phyloP scores from a whole-genome alignment of 2,113 vertebrate genomes.

The Brachirus orientalis region DNA sequence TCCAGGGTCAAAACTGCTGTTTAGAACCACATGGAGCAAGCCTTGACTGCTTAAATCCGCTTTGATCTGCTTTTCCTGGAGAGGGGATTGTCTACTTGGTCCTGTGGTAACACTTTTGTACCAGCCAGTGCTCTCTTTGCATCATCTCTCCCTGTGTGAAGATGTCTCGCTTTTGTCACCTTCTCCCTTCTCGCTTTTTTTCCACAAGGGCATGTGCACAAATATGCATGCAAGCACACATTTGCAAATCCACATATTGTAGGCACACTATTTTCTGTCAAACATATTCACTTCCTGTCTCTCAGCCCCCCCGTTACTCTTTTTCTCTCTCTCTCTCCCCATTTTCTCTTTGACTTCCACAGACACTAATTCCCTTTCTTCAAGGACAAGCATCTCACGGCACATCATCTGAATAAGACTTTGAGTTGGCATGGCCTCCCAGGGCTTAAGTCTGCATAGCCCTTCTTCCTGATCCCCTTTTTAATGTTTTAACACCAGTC shows the following conservation, averaged over 20 bases:
- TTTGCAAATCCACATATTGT: slow-evolving; percentile 47
- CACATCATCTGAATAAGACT: slow-evolving; percentile 81
- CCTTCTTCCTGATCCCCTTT: slow-evolving; percentile 69
- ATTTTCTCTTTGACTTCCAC: slow-evolving; percentile 73
- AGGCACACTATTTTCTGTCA: slow-evolving; percentile 47
- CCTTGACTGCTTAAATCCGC: slow-evolving; percentile 78
- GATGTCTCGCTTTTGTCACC: slow-evolving; percentile 44
- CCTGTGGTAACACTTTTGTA: slow-evolving; percentile 73
- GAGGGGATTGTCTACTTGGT: slow-evolving; percentile 76
- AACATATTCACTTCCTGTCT: slow-evolving; percentile 44
- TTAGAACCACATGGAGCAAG: slow-evolving; percentile 72
- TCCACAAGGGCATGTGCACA: slow-evolving; percentile 36
- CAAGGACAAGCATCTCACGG: slow-evolving; percentile 79
- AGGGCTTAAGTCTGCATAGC: slow-evolving; percentile 72
- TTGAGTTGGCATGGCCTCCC: slow-evolving; percentile 72
- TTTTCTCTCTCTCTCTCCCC: slow-evolving; percentile 45
- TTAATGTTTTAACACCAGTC: slow-evolving; percentile 78
- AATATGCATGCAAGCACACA: slow-evolving; percentile 45
- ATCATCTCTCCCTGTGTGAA: slow-evolving; percentile 63
- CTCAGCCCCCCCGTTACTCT: slow-evolving; percentile 17
- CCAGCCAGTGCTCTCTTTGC: slow-evolving; percentile 62
- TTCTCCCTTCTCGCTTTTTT: slow-evolving; percentile 19
- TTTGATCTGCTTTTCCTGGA: slow-evolving; percentile 80
- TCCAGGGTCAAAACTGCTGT: slow-evolving; percentile 56
- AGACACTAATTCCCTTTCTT: slow-evolving; percentile 80